These are phyloP conservation scores for Zapornia atra DNA, from an alignment of 2,113 vertebrate species.

Conservation along the genomic window DNA sequence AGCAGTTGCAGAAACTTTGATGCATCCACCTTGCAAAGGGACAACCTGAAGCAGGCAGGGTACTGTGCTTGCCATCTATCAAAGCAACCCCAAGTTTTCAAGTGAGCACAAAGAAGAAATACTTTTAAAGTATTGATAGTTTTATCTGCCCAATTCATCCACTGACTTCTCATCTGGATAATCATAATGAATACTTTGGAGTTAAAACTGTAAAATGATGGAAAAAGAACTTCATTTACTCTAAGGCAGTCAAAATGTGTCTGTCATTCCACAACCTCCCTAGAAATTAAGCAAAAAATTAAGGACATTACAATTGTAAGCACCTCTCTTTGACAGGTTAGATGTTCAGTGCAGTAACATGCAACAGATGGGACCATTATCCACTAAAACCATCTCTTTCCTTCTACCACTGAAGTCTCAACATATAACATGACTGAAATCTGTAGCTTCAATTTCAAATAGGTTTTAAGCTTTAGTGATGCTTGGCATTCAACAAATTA, in stretches of 20 bases:
- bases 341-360: neutral
- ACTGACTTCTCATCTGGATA: neutral
- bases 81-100: neutral
- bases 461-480: neutral
- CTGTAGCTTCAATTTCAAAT: neutral
- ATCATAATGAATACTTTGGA: neutral
- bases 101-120: neutral
- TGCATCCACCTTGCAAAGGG: constrained; percentile 6
- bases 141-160: neutral
- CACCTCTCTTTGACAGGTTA: neutral
- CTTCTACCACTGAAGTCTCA: neutral
- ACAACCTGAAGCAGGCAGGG: neutral
- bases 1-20: constrained; percentile 43
- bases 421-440: neutral
- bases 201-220: neutral
- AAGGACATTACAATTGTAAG: neutral
- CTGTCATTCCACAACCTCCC: neutral
- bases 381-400: neutral
- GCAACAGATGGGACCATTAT: neutral
- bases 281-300: neutral
- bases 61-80: neutral
- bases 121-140: neutral
- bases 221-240: neutral
- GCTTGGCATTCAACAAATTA: neutral
- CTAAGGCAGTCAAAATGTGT: neutral